Conservation (phyloP, 2,888 invertebrate genomes). For the Xanthia togata region DNA sequence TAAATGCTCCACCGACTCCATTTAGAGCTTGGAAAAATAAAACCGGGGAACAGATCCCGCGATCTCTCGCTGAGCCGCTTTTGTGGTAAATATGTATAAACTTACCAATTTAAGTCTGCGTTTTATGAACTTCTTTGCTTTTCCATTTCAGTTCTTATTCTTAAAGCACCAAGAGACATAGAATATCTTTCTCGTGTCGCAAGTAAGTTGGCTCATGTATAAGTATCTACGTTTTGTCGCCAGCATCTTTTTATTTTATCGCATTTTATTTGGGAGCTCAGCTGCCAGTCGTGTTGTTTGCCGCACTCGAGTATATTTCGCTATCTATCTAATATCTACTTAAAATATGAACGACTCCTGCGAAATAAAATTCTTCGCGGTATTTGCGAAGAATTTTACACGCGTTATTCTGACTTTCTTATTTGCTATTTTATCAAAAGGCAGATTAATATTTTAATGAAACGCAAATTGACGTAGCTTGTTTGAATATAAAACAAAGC, state of each 20-base stretch:
- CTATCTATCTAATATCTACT: slow-evolving; percentile 70
- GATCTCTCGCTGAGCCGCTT: slow-evolving; percentile 90
- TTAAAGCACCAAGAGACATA: slow-evolving; percentile 35
- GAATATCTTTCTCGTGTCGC: slow-evolving; percentile 29
- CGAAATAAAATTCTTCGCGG: slow-evolving; percentile 52
- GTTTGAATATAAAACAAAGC: slow-evolving; percentile 79
- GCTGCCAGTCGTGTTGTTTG: slow-evolving; percentile 88
- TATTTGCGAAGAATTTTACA: too few relatives aligned
- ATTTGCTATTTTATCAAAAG: slow-evolving; percentile 46
- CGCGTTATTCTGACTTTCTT: slow-evolving; percentile 26
- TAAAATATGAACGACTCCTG: slow-evolving; percentile 64
- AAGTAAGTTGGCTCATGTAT: slow-evolving; percentile 76
- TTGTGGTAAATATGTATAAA: slow-evolving; percentile 91
- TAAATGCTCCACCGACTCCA: slow-evolving; percentile 91
- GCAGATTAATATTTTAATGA: slow-evolving; percentile 62
- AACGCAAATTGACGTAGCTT: slow-evolving; percentile 59
- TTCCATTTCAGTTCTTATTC: slow-evolving; percentile 72
- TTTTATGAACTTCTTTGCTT: slow-evolving; percentile 43
- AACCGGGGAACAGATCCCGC: slow-evolving; percentile 88
- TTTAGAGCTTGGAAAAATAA: slow-evolving; percentile 91
- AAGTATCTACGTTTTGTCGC: slow-evolving; percentile 89
- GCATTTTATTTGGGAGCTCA: slow-evolving; percentile 89
- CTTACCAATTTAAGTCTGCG: slow-evolving; percentile 75
- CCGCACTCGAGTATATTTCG: slow-evolving; percentile 79
- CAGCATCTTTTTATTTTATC: slow-evolving; percentile 89